Conservation (phyloP, 2,888 invertebrate species). For the Hermodice carunculata region DNA sequence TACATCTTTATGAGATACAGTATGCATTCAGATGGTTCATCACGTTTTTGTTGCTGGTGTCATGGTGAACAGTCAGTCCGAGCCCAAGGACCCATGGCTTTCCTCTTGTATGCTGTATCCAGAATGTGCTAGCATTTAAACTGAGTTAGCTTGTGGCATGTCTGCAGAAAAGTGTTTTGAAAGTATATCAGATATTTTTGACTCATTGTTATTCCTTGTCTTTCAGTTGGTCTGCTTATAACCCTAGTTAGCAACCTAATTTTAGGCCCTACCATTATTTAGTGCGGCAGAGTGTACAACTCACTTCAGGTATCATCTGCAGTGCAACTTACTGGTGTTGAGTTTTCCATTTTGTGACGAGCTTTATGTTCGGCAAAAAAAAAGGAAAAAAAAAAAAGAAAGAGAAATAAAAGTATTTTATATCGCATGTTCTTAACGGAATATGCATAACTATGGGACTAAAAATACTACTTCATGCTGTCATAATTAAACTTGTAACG, state of each 20-base stretch:
- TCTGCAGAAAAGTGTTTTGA: conserved; percentile 7
- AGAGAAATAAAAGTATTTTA: too few species aligned
- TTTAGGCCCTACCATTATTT: conserved; percentile 17
- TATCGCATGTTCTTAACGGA: too few species aligned
- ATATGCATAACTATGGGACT: too few species aligned
- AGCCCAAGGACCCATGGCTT: conserved; percentile 24
- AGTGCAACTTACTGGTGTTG: conserved; percentile 7
- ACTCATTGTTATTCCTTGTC: conserved; percentile 7
- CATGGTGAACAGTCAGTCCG: conserved; percentile 24
- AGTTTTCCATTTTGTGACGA: not conserved
- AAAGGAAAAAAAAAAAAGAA: too few species aligned
- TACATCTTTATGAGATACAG: too few species aligned
- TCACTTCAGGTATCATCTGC: conserved; percentile 19
- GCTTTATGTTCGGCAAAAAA: too few species aligned
- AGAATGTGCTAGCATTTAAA: not conserved
- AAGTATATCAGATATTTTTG: not conserved
- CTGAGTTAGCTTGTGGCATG: conserved; percentile 13
- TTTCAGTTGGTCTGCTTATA: not conserved
- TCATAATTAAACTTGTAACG: too few species aligned
- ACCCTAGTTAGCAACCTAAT: not conserved
- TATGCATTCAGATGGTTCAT: too few species aligned
- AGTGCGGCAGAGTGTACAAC: conserved; percentile 19
- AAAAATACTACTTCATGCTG: too few species aligned
- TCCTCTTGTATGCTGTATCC: conserved; percentile 24
- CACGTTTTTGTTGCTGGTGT: too few species aligned